phyloP scores from a whole-genome alignment of 1,140 invertebrate species.

The Drosophila navojoa region DNA sequence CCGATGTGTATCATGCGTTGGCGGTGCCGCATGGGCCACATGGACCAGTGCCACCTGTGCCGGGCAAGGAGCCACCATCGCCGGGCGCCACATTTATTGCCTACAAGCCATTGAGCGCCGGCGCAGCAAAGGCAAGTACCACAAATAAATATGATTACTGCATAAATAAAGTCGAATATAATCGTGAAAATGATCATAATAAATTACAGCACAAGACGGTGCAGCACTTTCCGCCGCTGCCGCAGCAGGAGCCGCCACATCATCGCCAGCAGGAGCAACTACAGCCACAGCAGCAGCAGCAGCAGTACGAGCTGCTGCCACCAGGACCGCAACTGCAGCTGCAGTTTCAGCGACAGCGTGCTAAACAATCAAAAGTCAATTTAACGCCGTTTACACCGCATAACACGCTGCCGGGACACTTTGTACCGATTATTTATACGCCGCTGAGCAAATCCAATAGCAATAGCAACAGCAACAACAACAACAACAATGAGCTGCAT shows the following conservation, averaged over 20 bases:
- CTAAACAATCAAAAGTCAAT: constrained; percentile 83
- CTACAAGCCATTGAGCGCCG: constrained; percentile 71
- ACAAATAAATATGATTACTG: constrained; percentile 1
- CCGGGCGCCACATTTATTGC: constrained; percentile 69
- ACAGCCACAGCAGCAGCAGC: constrained; percentile 20
- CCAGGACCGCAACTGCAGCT: constrained; percentile 32
- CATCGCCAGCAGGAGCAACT: background rate
- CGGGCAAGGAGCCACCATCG: constrained; percentile 47
- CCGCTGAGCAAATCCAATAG: constrained; percentile 60
- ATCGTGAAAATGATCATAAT: constrained; percentile 64
- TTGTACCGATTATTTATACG: constrained; percentile 82
- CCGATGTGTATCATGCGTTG: constrained; percentile 66
- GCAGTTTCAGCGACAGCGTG: constrained; percentile 64
- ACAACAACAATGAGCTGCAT: constrained; percentile 59
- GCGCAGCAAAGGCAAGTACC: constrained; percentile 67
- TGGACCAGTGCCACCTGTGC: constrained; percentile 44
- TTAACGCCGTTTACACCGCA: constrained; percentile 82
- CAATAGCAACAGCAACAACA: constrained; percentile 61
- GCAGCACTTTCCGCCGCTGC: constrained; percentile 75
- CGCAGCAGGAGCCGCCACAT: constrained; percentile 36
- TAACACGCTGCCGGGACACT: constrained; percentile 83
- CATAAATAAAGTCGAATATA: constrained; percentile 74
- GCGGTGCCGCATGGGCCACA: constrained; percentile 44
- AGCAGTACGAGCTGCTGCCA: constrained; percentile 41
- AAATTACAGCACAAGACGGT: constrained; percentile 76